These are phyloP conservation scores for Pelodytes ibericus DNA, from an alignment of 2,797 vertebrate genomes.

Conservation along the genomic window DNA sequence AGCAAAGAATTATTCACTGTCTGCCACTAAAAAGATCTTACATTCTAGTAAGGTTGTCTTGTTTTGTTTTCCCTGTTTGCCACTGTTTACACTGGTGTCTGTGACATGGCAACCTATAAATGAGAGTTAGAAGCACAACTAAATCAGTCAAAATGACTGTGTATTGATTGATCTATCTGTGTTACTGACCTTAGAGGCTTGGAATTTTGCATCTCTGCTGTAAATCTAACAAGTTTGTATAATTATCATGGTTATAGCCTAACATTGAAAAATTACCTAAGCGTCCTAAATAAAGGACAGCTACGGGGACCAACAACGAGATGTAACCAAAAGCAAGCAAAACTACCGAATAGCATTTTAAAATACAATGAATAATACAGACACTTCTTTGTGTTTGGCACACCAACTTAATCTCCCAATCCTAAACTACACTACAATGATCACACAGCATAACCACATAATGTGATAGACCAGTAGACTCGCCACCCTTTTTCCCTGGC, in stretches of 20 bases:
- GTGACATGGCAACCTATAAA: slow-evolving; percentile 3
- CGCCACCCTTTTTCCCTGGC: too few species aligned
- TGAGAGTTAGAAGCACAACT: not conserved
- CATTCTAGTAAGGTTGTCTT: not conserved
- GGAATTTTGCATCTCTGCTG: not conserved
- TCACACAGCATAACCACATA: too few species aligned
- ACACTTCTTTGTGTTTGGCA: too few species aligned
- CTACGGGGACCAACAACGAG: too few species aligned
- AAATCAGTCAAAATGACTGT: not conserved
- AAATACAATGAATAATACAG: too few species aligned
- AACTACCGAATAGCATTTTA: not conserved
- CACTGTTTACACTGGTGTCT: not conserved
- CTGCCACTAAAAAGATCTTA: not conserved
- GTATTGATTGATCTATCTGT: slow-evolving; percentile 1
- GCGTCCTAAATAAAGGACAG: too few species aligned
- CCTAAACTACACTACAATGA: too few species aligned
- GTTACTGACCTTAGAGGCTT: not conserved
- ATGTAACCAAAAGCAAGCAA: not conserved
- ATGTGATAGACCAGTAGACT: too few species aligned
- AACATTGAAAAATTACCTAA: not conserved
- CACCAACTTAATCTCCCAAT: too few species aligned
- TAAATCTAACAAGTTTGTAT: not conserved
- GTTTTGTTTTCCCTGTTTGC: not conserved
- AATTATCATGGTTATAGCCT: not conserved
- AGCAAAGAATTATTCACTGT: not conserved